These are phyloP conservation scores for Drosophila pruinosa DNA, from an alignment of 1,140 invertebrate genomes.

Conservation along the genomic window DNA sequence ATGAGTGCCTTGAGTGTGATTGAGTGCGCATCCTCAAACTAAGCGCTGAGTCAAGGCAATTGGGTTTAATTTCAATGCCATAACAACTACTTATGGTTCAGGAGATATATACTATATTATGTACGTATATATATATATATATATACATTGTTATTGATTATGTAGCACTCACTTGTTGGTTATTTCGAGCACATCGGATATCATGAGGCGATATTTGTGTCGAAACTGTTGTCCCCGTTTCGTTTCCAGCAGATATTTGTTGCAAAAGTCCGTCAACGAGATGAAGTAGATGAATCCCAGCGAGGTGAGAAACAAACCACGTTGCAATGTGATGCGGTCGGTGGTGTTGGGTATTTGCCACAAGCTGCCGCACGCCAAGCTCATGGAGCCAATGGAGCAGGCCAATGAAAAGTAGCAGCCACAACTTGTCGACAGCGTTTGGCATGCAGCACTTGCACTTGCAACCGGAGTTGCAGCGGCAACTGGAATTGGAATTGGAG, in stretches of 20 bases:
- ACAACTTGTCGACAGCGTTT: slow-evolving; percentile 27
- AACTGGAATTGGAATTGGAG: neutral
- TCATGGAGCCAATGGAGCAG: slow-evolving; percentile 80
- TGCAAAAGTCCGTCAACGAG: slow-evolving; percentile 85
- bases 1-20: slow-evolving; percentile 20
- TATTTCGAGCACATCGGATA: slow-evolving; percentile 87
- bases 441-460: neutral
- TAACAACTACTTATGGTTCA: too few species aligned
- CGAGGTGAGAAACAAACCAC: slow-evolving; percentile 84
- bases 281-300: slow-evolving; percentile 87
- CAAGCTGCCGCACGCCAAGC: slow-evolving; percentile 79
- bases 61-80: neutral
- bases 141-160: neutral
- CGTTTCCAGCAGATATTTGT: slow-evolving; percentile 85
- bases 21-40: slow-evolving; percentile 1
- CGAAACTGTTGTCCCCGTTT: slow-evolving; percentile 84
- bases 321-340: slow-evolving; percentile 84
- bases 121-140: neutral
- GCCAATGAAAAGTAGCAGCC: slow-evolving; percentile 79
- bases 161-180: slow-evolving; percentile 86
- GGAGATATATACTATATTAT: too few species aligned
- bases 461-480: neutral
- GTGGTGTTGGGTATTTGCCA: slow-evolving; percentile 76
- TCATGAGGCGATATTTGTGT: slow-evolving; percentile 85
- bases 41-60: neutral